A percentile compares a stretch with the other conserved stretches of the same genome.
Evolutionary conservation across 1,140 invertebrate species (phyloP).

Genomic region (Zaprionus camerounensis): DNA sequence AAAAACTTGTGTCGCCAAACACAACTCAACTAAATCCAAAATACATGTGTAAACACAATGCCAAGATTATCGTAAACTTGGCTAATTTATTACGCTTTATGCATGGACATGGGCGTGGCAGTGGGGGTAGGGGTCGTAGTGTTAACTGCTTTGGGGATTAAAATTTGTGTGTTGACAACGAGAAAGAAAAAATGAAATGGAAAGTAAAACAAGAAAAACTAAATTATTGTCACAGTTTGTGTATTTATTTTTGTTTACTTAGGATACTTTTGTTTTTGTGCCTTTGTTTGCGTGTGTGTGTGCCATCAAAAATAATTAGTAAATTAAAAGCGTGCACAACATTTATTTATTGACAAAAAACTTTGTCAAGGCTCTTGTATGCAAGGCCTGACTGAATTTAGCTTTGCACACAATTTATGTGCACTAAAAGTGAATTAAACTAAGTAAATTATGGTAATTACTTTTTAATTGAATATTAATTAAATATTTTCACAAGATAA

Average conservation of each 20-base stretch:
- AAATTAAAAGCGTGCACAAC: conserved; percentile 39
- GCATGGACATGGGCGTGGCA: conserved; percentile 17
- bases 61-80: conserved; percentile 50
- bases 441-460: conserved; percentile 7
- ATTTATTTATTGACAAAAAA: conserved; percentile 24
- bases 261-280: conserved; percentile 32
- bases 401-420: background rate
- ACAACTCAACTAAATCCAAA: conserved; percentile 44
- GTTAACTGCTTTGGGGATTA: conserved; percentile 43
- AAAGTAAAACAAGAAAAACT: conserved; percentile 33
- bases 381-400: background rate
- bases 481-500: background rate
- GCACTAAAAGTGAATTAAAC: conserved; percentile 5
- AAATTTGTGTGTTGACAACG: conserved; percentile 40
- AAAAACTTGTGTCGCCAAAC: conserved; percentile 18
- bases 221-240: background rate
- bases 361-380: conserved; percentile 2
- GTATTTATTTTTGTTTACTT: conserved; percentile 19
- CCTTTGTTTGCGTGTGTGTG: conserved; percentile 7
- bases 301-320: conserved; percentile 39
- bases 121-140: background rate
- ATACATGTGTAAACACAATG: conserved; percentile 53
- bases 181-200: background rate
- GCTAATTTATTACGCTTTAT: conserved; percentile 50
- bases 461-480: background rate